Conservation (phyloP, 2,888 invertebrate species). For the Lissonota sp. region DNA sequence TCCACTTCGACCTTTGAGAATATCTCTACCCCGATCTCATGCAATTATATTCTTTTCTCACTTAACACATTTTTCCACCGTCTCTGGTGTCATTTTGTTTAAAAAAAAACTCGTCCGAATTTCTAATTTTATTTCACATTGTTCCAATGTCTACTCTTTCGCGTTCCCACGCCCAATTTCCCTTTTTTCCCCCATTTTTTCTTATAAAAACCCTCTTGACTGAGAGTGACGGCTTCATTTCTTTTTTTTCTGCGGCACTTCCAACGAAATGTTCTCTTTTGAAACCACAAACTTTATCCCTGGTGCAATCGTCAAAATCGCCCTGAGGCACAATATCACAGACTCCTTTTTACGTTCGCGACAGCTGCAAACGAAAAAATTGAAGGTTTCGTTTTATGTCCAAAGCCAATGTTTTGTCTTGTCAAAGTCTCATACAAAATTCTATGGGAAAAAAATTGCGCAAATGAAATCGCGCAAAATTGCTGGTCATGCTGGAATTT, state of each 20-base stretch:
- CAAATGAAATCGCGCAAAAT: neutral
- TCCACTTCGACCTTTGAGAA: conserved; percentile 26
- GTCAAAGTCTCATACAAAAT: neutral
- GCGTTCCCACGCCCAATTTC: too few species aligned
- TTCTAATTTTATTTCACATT: neutral
- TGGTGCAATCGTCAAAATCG: too few species aligned
- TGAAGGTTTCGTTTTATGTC: neutral
- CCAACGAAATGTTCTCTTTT: too few species aligned
- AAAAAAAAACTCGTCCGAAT: too few species aligned
- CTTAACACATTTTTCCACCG: too few species aligned
- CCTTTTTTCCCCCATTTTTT: neutral
- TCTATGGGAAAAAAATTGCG: neutral
- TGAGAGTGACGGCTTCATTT: conserved; percentile 19
- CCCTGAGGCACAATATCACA: neutral
- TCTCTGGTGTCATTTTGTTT: too few species aligned
- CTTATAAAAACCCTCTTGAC: conserved; percentile 16
- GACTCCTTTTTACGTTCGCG: neutral
- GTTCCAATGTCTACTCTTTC: too few species aligned
- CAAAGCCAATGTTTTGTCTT: neutral
- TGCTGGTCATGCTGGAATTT: neutral
- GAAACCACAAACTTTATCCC: too few species aligned
- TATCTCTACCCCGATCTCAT: neutral
- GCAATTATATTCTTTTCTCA: neutral
- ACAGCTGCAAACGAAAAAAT: conserved; percentile 16
- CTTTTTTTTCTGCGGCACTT: conserved; percentile 1